Conservation (phyloP, 2,113 vertebrate genomes). For the Otocyon megalotis region DNA sequence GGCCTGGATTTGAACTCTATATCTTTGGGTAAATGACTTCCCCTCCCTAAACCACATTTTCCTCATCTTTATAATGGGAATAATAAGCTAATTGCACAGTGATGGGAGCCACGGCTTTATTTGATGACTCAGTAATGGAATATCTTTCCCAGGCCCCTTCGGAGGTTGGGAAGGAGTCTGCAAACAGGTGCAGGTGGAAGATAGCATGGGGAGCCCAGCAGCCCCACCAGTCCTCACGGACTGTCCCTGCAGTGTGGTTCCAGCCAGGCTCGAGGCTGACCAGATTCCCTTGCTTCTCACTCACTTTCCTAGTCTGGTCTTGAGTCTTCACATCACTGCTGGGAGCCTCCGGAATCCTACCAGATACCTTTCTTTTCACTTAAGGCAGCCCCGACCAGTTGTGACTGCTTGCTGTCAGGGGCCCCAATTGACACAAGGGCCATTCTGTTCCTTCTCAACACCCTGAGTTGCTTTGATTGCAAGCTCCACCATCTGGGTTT, state of each 20-base stretch:
- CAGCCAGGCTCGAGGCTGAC: background rate
- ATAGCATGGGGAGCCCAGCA: background rate
- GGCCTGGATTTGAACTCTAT: background rate
- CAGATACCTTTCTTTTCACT: background rate
- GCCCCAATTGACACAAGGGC: background rate
- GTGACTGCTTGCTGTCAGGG: background rate
- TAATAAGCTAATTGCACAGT: background rate
- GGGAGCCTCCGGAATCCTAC: background rate
- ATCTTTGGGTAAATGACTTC: background rate
- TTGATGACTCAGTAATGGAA: background rate
- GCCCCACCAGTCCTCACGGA: background rate
- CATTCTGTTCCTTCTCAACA: background rate
- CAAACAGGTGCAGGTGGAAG: background rate
- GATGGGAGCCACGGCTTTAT: background rate
- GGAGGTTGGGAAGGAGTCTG: background rate
- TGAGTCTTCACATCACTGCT: background rate
- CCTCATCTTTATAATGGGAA: background rate
- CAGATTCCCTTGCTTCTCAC: background rate
- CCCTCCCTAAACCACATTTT: conserved; percentile 9
- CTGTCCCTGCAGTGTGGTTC: accelerated
- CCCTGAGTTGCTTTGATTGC: background rate
- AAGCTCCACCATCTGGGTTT: background rate
- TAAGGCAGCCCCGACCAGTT: background rate
- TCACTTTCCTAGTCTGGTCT: background rate
- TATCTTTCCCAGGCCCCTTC: background rate